phyloP scores from a whole-genome alignment of 2,888 invertebrate genomes.

The Sialis fuliginosa region DNA sequence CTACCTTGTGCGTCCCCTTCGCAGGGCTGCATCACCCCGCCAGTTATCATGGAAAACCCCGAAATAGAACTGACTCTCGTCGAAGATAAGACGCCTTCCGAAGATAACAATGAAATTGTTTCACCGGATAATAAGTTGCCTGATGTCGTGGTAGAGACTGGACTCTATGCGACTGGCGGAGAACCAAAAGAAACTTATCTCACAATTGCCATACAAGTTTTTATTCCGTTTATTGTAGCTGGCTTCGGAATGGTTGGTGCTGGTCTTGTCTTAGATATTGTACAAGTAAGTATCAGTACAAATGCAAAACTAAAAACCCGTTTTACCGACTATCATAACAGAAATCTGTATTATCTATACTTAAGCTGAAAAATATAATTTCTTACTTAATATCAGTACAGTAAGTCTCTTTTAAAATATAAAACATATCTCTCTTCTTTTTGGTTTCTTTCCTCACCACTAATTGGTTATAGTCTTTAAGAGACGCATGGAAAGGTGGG shows the following conservation, averaged over 20 bases:
- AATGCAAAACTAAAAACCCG: too few species aligned
- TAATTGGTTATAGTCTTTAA: too few species aligned
- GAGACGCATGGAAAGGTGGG: too few species aligned
- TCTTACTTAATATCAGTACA: too few species aligned
- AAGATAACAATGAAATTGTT: conserved; percentile 21
- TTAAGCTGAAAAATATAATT: too few species aligned
- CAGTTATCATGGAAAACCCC: not conserved
- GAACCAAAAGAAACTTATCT: conserved; percentile 36
- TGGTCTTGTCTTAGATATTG: conserved; percentile 52
- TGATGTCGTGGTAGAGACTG: conserved; percentile 34
- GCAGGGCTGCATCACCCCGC: too few species aligned
- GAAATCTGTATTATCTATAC: too few species aligned
- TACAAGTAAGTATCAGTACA: conserved; percentile 45
- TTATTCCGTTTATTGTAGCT: conserved; percentile 54
- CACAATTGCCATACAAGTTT: conserved; percentile 46
- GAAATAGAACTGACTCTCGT: not conserved
- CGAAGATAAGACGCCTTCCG: conserved; percentile 1
- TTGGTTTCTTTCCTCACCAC: too few species aligned
- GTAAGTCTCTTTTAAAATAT: too few species aligned
- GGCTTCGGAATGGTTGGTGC: conserved; percentile 66
- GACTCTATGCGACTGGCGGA: conserved; percentile 22
- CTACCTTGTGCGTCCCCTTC: too few species aligned
- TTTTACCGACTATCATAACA: too few species aligned
- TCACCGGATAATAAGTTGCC: conserved; percentile 24
- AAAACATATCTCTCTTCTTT: too few species aligned